Base-by-base conservation (phyloP, 2,797 vertebrate species). In the Sebastes glaucus region DNA sequence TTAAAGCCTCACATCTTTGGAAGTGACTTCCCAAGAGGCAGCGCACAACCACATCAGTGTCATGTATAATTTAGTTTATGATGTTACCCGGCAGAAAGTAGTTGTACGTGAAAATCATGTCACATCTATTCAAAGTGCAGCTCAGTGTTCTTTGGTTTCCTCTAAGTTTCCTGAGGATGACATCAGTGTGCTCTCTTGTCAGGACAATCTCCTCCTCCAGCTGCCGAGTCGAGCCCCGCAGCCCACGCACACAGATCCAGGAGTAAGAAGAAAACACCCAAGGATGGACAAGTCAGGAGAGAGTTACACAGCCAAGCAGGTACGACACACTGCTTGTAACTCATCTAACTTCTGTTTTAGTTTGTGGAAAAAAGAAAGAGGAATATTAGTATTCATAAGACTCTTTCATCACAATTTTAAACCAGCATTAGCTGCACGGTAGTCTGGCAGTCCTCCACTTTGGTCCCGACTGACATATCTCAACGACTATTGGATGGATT, bases 191-290 rank as follows among this genome's bases (percentile, higher is more conserved):
- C 60, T 86, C 53, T 83, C 82, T 85, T 83, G 81, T 90, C 93
- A 97, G 97, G 95, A 80, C 96, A 95, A 92, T 88, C 90, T 83
- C 83, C 78, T 1, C 71, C 88, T 61, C 78, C 85, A 4, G 85
- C 89, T 7, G 88, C 88, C 38, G 94, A 95, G 67, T 91, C 77
- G 77, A 76, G 88, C 88, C 83, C 93, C 62, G 28, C 89, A 33
- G 95, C 94, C 52, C 94, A 92, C 8, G 92, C 89, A 23, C 95
- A 96, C 85, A 96, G 94, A 74, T 94, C 94, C 69, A 95, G 94
- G 84, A 91, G 92, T 76, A 95, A 97, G 93, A 97, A 96, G 91
- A 98, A 97, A 94, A 74, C 91, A 20, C 81, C 94, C 28, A 98
- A 96, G 91, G 95, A 96, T n/a, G 92, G 92, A 84, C 96, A 92